Evolutionary conservation across 1,140 invertebrate genomes (phyloP), one percentile per base, ranked within the genome.

Genomic region (Ctenoplectra terminalis): DNA sequence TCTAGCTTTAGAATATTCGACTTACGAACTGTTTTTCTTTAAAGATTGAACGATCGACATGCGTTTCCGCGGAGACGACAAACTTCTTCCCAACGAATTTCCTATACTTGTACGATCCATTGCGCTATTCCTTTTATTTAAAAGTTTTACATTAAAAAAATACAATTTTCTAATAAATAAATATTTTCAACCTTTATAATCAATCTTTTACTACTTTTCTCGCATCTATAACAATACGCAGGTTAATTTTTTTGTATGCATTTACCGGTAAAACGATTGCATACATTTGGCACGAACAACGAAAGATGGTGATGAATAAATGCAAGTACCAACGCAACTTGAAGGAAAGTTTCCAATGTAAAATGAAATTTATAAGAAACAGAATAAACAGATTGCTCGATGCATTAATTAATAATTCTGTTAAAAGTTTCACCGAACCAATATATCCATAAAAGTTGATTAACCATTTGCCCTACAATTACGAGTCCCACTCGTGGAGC

Each of bases 21-120:
- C 93, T 90, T 89, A 93, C 93, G 92, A 92, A 60, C 73, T 91
- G 60, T 87, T 92, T 72, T 92, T 91, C 75, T 92, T 94, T 58
- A 93, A 88, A 0, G 93, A 92, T 56, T 93, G 92, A 20, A 90
- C 91, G 61, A 93, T 91, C 23, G 93, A 93, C 77, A 93, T 84
- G 76, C 93, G 87, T 77, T 93, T 92, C 29, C 90, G 89, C 54
- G 93, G 92, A 43, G 89, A 89, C 2, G 79, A 81, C 56, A 90
- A 63, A 17, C 58, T 87, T 23, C 76, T 88, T 11, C 82, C 82
- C 7, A 90, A 60, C 20, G 86, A 85, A 74, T 43, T 87, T 46
- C 85, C 86, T 60, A 87, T 60, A 74, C 58, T 84, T 4, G 88
- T 75, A 54, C 91, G 89, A 85, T 93, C 91, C 92, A 93, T 93